A percentile compares a stretch with the other conserved stretches of the same genome.
phyloP scores from a whole-genome alignment of 1,140 invertebrate species.

The Phenacoccus solenopsis region DNA sequence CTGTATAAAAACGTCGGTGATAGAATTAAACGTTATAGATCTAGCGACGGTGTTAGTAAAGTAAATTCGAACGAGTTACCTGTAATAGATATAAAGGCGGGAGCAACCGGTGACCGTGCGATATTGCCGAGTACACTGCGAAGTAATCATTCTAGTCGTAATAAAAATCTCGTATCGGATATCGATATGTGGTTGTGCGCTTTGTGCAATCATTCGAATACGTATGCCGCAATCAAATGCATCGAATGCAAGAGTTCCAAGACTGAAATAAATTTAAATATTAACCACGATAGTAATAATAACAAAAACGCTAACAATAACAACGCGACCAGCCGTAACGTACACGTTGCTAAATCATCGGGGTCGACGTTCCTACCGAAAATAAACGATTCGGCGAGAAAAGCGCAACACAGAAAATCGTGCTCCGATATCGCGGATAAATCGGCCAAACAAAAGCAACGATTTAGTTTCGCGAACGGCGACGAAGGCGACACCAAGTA shows the following conservation, averaged over 20 bases:
- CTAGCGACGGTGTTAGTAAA: neutral
- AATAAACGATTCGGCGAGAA: neutral
- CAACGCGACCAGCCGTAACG: neutral
- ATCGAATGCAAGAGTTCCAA: neutral
- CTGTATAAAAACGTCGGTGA: neutral
- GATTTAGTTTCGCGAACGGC: neutral
- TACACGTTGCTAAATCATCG: neutral
- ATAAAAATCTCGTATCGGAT: neutral
- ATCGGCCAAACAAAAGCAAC: neutral
- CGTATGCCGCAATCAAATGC: neutral
- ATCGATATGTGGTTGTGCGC: neutral
- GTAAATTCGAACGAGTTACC: no score
- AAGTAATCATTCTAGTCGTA: neutral
- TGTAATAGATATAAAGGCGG: no score
- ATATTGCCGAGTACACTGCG: no score
- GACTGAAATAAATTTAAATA: neutral
- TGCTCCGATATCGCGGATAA: neutral
- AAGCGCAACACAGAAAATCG: neutral
- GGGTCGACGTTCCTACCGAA: neutral
- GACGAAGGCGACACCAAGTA: constrained; percentile 29
- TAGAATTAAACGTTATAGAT: neutral
- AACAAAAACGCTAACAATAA: constrained; percentile 5
- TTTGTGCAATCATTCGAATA: constrained; percentile 3
- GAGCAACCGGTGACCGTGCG: no score
- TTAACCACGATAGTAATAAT: neutral